These are phyloP conservation scores for Toxonevra muliebris DNA, from an alignment of 2,888 invertebrate species.

Conservation along the genomic window DNA sequence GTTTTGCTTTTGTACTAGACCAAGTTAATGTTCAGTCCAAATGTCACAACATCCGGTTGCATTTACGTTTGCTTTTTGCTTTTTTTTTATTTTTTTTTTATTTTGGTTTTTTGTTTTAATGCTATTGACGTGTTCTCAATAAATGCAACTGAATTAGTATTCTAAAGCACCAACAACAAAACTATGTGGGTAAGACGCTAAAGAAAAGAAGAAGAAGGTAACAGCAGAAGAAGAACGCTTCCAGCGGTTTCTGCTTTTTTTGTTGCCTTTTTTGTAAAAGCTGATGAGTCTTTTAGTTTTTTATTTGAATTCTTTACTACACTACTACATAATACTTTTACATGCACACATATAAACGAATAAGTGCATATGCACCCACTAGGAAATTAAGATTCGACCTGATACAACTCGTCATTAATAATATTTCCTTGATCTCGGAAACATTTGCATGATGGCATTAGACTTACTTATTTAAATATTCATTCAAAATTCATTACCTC, in stretches of 20 bases:
- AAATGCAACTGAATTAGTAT: slow-evolving; percentile 32
- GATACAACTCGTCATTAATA: too few species aligned
- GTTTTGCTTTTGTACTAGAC: background rate
- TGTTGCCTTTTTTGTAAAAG: too few species aligned
- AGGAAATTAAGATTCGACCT: too few species aligned
- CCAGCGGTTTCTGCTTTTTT: too few species aligned
- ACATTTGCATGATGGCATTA: too few species aligned
- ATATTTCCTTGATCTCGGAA: too few species aligned
- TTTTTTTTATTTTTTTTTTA: too few species aligned
- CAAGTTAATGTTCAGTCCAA: slow-evolving; percentile 21
- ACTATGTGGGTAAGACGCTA: too few species aligned
- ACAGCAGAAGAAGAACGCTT: too few species aligned
- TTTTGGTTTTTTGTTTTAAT: background rate
- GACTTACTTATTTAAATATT: background rate
- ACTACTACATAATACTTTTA: background rate
- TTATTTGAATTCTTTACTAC: background rate
- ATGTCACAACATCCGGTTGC: slow-evolving; percentile 32
- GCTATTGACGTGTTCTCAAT: slow-evolving; percentile 26
- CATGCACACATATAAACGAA: background rate
- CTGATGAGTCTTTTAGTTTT: too few species aligned
- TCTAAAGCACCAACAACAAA: slow-evolving; percentile 15
- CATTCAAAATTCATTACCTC: slow-evolving; percentile 4
- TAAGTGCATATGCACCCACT: too few species aligned
- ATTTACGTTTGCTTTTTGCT: background rate
- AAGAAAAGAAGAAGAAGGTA: too few species aligned